Evolutionary conservation across 37 sponge, comb jelly and placozoan genomes (phyloP).

Genomic region (Bolinopsis microptera): DNA sequence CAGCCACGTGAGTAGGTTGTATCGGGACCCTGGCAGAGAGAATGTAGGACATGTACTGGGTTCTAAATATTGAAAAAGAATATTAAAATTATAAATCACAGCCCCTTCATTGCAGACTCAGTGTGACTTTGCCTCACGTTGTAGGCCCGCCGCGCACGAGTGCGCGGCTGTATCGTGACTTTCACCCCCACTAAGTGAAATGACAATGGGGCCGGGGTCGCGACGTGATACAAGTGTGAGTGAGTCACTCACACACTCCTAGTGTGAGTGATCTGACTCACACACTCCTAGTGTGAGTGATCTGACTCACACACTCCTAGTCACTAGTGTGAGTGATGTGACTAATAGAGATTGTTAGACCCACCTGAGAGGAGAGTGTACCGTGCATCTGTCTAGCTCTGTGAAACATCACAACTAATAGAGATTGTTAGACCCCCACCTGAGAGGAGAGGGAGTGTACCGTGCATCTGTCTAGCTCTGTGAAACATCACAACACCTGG

Average conservation of each 20-base stretch:
- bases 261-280: too few species aligned
- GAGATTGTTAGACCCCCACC: conserved; percentile 60
- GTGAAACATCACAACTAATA: background rate
- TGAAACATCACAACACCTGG: conserved; percentile 75
- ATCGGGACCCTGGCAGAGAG: conserved; percentile 66
- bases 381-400: conserved; percentile 74
- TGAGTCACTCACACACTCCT: too few species aligned
- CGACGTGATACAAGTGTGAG: too few species aligned
- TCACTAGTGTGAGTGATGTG: too few species aligned
- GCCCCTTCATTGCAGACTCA: too few species aligned
- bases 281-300: too few species aligned
- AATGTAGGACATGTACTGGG: background rate
- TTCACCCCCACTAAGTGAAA: too few species aligned
- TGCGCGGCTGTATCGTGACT: background rate
- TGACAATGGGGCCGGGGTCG: too few species aligned
- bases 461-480: conserved; percentile 78
- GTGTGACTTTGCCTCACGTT: background rate
- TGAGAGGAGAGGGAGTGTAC: conserved; percentile 69
- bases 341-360: too few species aligned
- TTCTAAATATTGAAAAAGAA: too few species aligned
- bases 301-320: too few species aligned
- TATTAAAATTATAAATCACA: too few species aligned
- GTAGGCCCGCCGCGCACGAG: conserved; percentile 61
- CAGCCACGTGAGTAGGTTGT: conserved; percentile 85
- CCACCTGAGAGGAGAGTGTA: conserved; percentile 70